Evolutionary conservation across 1,140 invertebrate species (phyloP), one percentile per base, ranked within the genome.

Genomic region (Leguminivora glycinivorella): DNA sequence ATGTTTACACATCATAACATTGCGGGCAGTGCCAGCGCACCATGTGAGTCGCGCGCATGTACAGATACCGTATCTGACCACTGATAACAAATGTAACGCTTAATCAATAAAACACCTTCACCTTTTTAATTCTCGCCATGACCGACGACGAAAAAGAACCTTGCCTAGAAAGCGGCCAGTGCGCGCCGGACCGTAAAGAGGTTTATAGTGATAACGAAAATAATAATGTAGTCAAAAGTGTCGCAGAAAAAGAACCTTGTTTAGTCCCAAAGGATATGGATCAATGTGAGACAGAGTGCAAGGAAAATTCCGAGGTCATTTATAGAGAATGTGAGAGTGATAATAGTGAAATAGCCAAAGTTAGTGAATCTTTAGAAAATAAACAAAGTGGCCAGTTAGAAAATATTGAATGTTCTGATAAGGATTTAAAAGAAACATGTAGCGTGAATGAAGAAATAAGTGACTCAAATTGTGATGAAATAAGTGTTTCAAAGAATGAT

Each of bases 131-230:
- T 29, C 7, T n/a, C 58, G 4, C 58, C 68, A 80, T 80, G 78
- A 72, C 31, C 69, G 76, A 73, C 56, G 78, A 80, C 25, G 78
- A 80, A 75, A 75, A 66, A 25, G 56, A 73, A 56, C 78, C 78
- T 6, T 80, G 78, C 75, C 67, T 78, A 67, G 67, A 58, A 70
- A 47, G 47, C 56, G 56, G 58, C 12, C 52, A 73, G 7, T 68
- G 29, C 58, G 52, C 26, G 25, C 22, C 12, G 14, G 72, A 56
- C 66, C n/a, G 6, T 31, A 66, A 70, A 31, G 34, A 40, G 56
- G 56, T 68, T 56, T 52, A 52, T 69, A 34, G 17, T 22, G 17
- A 40, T 22, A 25, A 43, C 40, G 22, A 56, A 26, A 67, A 71
- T 19, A 67, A 72, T 56, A 67, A 24, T 74, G 69, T 68, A 52